Conservation (phyloP, 2,797 vertebrate genomes). For the Coreius guichenoti region DNA sequence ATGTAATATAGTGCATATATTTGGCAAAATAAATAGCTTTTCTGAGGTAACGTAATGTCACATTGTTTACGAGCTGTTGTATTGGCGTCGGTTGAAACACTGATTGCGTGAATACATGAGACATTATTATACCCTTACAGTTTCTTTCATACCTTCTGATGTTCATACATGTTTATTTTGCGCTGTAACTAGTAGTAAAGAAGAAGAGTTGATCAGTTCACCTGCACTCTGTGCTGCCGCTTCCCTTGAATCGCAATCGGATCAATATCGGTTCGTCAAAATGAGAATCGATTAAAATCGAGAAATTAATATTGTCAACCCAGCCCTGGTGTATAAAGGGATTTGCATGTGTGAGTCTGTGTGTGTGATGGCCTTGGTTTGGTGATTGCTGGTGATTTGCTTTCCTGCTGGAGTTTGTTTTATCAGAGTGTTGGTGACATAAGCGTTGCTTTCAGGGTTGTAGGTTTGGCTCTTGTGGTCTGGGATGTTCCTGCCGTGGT, state of each 20-base stretch:
- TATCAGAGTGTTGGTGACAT: conserved; percentile 9
- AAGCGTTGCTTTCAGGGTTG: conserved; percentile 20
- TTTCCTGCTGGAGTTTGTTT: conserved; percentile 10
- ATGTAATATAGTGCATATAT: neutral
- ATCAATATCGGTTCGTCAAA: neutral
- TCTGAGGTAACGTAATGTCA: neutral
- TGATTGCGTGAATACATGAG: neutral
- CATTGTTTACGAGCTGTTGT: neutral
- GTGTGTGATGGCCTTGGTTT: neutral
- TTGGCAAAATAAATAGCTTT: neutral
- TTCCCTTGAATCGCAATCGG: neutral
- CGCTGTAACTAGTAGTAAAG: neutral
- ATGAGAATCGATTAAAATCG: neutral
- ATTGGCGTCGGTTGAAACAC: neutral
- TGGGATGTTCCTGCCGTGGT: conserved; percentile 2
- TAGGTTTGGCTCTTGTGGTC: neutral
- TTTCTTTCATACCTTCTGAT: neutral
- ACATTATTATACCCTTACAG: neutral
- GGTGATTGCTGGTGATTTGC: neutral
- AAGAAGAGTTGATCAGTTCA: neutral
- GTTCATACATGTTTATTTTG: neutral
- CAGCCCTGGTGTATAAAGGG: neutral
- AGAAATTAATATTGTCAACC: neutral
- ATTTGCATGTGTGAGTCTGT: neutral
- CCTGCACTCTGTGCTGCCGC: neutral